These are phyloP conservation scores for Fopius arisanus DNA, from an alignment of 1,140 invertebrate species.

Conservation along the genomic window DNA sequence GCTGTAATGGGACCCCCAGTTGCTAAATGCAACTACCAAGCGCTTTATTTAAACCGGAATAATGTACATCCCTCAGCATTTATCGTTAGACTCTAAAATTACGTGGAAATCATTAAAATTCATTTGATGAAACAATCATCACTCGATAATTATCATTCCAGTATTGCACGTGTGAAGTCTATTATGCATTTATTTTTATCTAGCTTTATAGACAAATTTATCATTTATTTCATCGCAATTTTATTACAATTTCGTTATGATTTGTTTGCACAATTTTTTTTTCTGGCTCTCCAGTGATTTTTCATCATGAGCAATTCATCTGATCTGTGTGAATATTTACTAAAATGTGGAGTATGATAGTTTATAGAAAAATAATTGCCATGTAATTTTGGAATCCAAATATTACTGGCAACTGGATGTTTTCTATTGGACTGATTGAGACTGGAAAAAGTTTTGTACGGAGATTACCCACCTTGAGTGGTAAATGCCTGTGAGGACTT, in stretches of 20 bases:
- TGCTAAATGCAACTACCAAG: conserved; percentile 5
- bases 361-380: too few species aligned
- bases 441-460: not conserved
- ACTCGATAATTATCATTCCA: not conserved
- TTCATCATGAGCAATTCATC: too few species aligned
- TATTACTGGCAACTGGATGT: too few species aligned
- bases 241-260: too few species aligned
- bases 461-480: not conserved
- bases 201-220: too few species aligned
- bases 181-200: too few species aligned
- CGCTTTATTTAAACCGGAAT: not conserved
- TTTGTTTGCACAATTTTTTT: too few species aligned
- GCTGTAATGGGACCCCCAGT: conserved; percentile 7
- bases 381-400: too few species aligned
- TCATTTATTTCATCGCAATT: too few species aligned
- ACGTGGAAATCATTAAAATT: not conserved
- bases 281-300: too few species aligned
- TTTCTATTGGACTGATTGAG: not conserved
- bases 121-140: not conserved
- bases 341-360: too few species aligned
- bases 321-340: too few species aligned
- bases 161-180: not conserved
- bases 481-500: not conserved
- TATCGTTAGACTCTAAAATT: not conserved
- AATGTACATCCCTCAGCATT: not conserved